Evolutionary conservation across 2,113 vertebrate species (phyloP).

Genomic region (Ploceus nigricollis): DNA sequence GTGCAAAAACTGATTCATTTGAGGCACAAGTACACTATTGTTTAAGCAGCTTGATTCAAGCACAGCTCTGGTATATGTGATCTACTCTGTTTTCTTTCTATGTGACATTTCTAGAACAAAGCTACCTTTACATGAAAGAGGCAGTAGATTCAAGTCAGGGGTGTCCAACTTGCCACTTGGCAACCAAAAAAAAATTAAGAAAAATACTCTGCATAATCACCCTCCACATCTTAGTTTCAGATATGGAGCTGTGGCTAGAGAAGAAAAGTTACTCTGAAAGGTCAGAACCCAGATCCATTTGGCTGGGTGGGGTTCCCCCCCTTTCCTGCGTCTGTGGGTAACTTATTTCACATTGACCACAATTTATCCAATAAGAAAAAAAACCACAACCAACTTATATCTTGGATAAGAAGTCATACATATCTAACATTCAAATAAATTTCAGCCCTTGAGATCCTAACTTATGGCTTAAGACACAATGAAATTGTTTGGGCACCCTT

Average conservation of each 20-base stretch:
- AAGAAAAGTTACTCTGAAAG: neutral
- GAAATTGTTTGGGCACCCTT: constrained; percentile 58
- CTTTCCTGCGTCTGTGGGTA: neutral
- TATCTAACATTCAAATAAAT: constrained; percentile 54
- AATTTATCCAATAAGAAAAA: neutral
- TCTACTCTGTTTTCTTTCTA: constrained; percentile 48
- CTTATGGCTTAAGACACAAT: constrained; percentile 59
- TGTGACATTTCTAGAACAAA: constrained; percentile 25
- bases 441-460: constrained; percentile 53
- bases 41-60: constrained; percentile 69
- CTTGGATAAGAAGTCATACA: neutral
- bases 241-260: neutral
- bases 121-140: constrained; percentile 31
- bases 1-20: constrained; percentile 61
- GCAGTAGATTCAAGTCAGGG: constrained; percentile 52
- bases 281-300: neutral
- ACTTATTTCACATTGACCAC: neutral
- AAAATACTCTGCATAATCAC: neutral
- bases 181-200: neutral
- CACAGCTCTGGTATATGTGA: constrained; percentile 65
- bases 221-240: neutral
- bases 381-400: neutral
- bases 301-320: neutral
- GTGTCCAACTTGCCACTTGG: constrained; percentile 49
- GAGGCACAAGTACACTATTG: constrained; percentile 68